Evolutionary conservation across 2,888 invertebrate species (phyloP).

Genomic region (Galeruca laticollis): DNA sequence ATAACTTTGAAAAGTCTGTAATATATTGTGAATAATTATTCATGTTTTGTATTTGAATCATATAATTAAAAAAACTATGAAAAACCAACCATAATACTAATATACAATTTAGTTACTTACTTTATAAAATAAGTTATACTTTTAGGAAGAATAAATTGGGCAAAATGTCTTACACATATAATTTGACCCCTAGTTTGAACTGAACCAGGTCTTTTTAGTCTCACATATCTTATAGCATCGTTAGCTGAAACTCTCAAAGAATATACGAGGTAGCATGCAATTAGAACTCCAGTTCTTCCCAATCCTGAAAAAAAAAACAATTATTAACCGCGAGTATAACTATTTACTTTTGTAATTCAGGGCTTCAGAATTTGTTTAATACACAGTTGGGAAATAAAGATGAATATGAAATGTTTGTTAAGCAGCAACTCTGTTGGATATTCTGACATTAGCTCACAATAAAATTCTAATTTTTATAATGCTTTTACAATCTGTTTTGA

Average conservation of each 20-base stretch:
- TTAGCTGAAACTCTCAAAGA: slow-evolving; percentile 80
- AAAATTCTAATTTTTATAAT: too few relatives aligned
- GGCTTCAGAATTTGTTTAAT: too few relatives aligned
- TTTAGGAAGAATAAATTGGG: slow-evolving; percentile 82
- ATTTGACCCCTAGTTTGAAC: slow-evolving; percentile 89
- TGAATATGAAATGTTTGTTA: too few relatives aligned
- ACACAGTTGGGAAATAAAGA: too few relatives aligned
- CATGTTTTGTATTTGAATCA: too few relatives aligned
- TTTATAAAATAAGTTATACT: slow-evolving; percentile 79
- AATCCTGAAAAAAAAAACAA: slow-evolving; percentile 69
- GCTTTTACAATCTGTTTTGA: too few relatives aligned
- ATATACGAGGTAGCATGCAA: slow-evolving; percentile 88
- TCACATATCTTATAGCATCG: slow-evolving; percentile 84
- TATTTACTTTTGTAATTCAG: neutral
- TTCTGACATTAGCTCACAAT: neutral
- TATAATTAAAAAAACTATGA: neutral
- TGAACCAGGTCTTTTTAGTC: slow-evolving; percentile 81
- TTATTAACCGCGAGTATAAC: neutral
- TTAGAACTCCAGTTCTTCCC: slow-evolving; percentile 88
- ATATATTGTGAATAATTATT: too few relatives aligned
- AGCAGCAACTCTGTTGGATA: too few relatives aligned
- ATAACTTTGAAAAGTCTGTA: too few relatives aligned
- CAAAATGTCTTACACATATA: slow-evolving; percentile 84
- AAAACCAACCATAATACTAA: neutral
- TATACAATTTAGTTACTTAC: slow-evolving; percentile 61